Evolutionary conservation across 1,140 invertebrate genomes (phyloP), one percentile per base, ranked within the genome.

Genomic region (Portunus trituberculatus): DNA sequence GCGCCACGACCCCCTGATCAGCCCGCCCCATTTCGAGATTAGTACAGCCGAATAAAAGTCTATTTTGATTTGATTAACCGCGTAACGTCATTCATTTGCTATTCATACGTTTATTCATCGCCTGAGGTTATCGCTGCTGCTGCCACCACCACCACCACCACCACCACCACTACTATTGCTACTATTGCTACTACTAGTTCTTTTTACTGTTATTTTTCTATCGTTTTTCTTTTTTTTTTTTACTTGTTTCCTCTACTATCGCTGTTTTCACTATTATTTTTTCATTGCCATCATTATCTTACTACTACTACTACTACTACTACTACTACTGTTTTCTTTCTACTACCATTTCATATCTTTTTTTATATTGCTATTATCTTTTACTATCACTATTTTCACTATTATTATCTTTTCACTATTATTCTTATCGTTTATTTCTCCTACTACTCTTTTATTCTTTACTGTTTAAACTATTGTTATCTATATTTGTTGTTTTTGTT

Each of bases 51-150:
- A 89, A 93, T 95, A 95, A 95, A 95, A 95, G 91, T 95, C 91
- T 95, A 93, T 95, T 95, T 95, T 95, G 94, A 95, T 95, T 95
- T 95, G 94, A 95, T 95, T 95, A 95, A 95, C 94, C 94, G 87
- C 91, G 91, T 95, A 93, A 95, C 91, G 48, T 89, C 67, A 95
- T 93, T 95, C 91, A 93, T 95, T 82, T 39, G 91, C 52, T 93
- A 95, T 95, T 95, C 94, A 95, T 95, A 95, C 86, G 92, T 76
- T 87, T 95, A 92, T 95, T 92, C 89, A 91, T 94, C 67, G 89
- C 83, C 83, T n/a, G n/a, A 10, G 84, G 84, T 76, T 76, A n/a
- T 20, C 7, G 6, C 67, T 8, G 6, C 67, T 25, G 6, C n/a
- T 25, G 20, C n/a, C 52, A 10, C 48, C 48, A 52, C 48, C 48